Evolutionary conservation across 2,797 vertebrate species (phyloP).

Genomic region (Myotis daubentonii): DNA sequence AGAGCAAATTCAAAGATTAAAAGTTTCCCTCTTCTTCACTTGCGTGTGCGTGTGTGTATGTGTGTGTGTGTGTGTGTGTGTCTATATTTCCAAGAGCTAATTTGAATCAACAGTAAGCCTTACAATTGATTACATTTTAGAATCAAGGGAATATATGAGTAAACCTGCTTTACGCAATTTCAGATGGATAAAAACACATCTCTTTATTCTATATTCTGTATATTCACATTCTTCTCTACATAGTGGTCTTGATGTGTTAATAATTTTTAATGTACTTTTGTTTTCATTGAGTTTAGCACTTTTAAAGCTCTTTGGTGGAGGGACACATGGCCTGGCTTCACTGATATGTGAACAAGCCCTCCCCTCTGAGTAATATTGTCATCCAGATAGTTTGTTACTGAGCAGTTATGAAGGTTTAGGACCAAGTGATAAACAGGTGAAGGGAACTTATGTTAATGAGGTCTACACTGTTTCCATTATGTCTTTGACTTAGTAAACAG

Average conservation of each 20-base stretch:
- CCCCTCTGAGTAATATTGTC: conserved; percentile 76
- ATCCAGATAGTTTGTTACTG: conserved; percentile 75
- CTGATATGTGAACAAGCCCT: conserved; percentile 68
- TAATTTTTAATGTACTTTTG: conserved; percentile 73
- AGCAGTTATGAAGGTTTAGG: conserved; percentile 81
- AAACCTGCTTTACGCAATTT: background rate
- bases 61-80: background rate
- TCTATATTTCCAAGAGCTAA: background rate
- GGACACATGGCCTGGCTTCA: conserved; percentile 61
- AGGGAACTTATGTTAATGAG: conserved; percentile 81
- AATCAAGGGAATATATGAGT: background rate
- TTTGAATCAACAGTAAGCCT: background rate
- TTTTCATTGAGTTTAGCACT: conserved; percentile 68
- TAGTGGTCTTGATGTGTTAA: conserved; percentile 1
- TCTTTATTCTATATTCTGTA: background rate
- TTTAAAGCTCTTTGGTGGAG: conserved; percentile 76
- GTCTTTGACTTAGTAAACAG: conserved; percentile 77
- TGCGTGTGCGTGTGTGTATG: background rate
- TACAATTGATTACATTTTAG: background rate
- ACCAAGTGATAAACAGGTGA: conserved; percentile 79
- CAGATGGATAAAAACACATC: background rate
- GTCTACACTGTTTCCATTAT: conserved; percentile 74
- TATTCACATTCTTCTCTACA: background rate
- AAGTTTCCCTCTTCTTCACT: background rate
- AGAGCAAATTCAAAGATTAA: background rate